These are phyloP conservation scores for Osmerus eperlanus DNA, from an alignment of 2,113 vertebrate species.

Conservation along the genomic window DNA sequence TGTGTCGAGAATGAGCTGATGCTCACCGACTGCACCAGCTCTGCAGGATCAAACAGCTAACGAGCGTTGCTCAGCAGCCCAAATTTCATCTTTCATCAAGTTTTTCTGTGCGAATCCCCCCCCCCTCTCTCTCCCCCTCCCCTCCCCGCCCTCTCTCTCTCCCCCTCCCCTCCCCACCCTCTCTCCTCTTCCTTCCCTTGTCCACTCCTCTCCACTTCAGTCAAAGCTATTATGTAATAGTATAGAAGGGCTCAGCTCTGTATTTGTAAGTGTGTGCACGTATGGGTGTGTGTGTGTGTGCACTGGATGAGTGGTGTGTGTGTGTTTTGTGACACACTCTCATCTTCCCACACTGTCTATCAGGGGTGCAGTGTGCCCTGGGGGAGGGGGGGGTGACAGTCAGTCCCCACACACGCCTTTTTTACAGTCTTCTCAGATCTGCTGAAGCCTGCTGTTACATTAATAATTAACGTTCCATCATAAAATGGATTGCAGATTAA, in stretches of 20 bases:
- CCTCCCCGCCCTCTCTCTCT: neutral
- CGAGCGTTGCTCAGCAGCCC: slow-evolving; percentile 43
- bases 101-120: slow-evolving; percentile 37
- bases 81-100: slow-evolving; percentile 56
- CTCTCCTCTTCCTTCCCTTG: neutral
- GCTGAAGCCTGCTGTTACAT: slow-evolving; percentile 53
- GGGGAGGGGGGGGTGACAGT: slow-evolving; percentile 28
- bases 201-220: neutral
- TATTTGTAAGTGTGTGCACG: neutral
- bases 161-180: neutral
- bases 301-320: neutral
- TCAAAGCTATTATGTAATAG: neutral
- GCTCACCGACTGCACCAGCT: slow-evolving; percentile 44
- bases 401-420: slow-evolving; percentile 27
- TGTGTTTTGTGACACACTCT: slow-evolving; percentile 11
- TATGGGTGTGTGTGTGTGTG: neutral
- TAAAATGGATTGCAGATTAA: slow-evolving; percentile 67
- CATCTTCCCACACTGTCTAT: slow-evolving; percentile 48
- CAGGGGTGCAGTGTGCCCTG: slow-evolving; percentile 28
- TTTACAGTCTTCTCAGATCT: slow-evolving; percentile 57
- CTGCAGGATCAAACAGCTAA: slow-evolving; percentile 46
- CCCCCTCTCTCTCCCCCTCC: neutral
- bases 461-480: slow-evolving; percentile 69
- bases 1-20: slow-evolving; percentile 54
- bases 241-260: neutral